Evolutionary conservation across 2,113 vertebrate genomes (phyloP).

Genomic region (Suncus etruscus): DNA sequence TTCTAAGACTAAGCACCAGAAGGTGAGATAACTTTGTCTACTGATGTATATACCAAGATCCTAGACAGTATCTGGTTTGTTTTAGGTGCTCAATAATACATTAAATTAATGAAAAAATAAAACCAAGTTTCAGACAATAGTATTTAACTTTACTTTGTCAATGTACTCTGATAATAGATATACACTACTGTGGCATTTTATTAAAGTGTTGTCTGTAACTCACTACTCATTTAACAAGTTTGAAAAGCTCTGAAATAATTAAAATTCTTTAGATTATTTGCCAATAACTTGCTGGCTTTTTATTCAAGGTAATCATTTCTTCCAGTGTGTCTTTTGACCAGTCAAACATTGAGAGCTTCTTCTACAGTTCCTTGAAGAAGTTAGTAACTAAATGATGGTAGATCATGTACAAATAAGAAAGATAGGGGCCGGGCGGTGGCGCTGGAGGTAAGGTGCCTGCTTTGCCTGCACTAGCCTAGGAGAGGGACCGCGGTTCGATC

Average conservation of each 20-base stretch:
- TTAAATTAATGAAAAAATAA: background rate
- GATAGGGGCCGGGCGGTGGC: no score
- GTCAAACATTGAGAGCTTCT: background rate
- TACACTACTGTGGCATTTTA: background rate
- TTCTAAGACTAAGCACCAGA: background rate
- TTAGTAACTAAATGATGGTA: background rate
- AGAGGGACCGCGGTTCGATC: no score
- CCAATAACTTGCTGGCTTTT: background rate
- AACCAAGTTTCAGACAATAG: slow-evolving; percentile 15
- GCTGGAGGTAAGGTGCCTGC: no score
- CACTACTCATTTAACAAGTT: background rate
- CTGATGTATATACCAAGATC: background rate
- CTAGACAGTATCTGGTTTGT: background rate
- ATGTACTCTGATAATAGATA: background rate
- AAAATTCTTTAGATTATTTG: background rate
- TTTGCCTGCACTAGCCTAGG: no score
- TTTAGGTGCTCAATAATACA: slow-evolving; percentile 6
- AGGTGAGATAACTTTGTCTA: background rate
- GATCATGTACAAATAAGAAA: background rate
- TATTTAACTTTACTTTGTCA: background rate
- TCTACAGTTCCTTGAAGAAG: background rate
- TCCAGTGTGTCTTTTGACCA: background rate
- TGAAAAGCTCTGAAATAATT: slow-evolving; percentile 44
- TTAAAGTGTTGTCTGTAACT: background rate
- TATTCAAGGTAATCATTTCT: background rate